phyloP scores from a whole-genome alignment of 2,113 vertebrate species.

The Perca schrenkii region DNA sequence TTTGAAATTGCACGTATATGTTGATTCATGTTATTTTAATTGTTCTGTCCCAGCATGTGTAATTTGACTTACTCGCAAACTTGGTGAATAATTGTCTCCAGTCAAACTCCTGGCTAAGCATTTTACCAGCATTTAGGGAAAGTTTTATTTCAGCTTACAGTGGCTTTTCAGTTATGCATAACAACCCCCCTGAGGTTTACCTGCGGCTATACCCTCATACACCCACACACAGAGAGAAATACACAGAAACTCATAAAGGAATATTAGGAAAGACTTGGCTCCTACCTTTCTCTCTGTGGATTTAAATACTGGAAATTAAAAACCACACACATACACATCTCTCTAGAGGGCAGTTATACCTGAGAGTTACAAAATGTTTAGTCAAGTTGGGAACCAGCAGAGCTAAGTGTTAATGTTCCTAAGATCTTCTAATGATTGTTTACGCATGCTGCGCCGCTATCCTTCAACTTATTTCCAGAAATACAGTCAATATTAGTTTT shows the following conservation, averaged over 20 bases:
- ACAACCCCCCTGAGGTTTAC: constrained; percentile 34
- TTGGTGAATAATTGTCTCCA: constrained; percentile 3
- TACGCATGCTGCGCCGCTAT: background rate
- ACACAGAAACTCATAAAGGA: constrained; percentile 46
- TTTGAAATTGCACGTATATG: background rate
- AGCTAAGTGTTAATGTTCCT: background rate
- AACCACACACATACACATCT: background rate
- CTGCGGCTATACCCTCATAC: constrained; percentile 10
- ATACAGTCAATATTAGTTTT: background rate
- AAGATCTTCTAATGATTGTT: background rate
- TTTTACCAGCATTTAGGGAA: constrained; percentile 30
- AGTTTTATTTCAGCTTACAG: constrained; percentile 48
- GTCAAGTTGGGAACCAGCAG: background rate
- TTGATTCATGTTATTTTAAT: constrained; percentile 8
- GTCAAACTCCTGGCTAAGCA: constrained; percentile 45
- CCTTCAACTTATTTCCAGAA: constrained; percentile 6
- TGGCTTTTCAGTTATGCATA: constrained; percentile 18
- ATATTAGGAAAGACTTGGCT: constrained; percentile 9
- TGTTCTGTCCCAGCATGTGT: background rate
- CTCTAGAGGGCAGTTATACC: background rate
- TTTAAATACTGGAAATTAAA: constrained; percentile 29
- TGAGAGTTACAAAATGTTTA: constrained; percentile 10
- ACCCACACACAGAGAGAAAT: background rate
- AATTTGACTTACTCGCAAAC: background rate
- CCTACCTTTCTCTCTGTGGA: background rate